Base-by-base conservation (phyloP, 1,140 invertebrate species). In the Hestina assimilis region DNA sequence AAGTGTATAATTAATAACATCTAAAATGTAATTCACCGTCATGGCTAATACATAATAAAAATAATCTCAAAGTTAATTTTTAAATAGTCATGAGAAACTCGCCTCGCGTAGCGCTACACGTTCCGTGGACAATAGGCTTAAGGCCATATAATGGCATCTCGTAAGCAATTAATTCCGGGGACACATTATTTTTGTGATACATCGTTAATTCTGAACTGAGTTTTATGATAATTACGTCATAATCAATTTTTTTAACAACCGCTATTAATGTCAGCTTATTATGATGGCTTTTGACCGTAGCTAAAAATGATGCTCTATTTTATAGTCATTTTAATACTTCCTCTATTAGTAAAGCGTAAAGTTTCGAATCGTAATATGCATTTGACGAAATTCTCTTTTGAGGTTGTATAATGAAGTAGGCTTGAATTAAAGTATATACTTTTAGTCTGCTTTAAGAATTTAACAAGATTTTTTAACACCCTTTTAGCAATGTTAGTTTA, bases 161-260 rank as follows among this genome's bases (percentile, higher is more conserved):
- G n/a, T 40, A 35, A 51, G 47, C 47, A 51, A 51, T 51, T 51
- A 40, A 51, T 51, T 51, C 35, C 20, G 33, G 31, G 47, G 47
- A 51, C 47, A 35, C 33, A 23, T 20, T 33, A 51, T 65, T 42
- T 35, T 53, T 47, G 56, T 59, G 41, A 57, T 62, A 62, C 53
- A 56, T 45, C 53, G 59, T 62, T 62, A 52, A 61, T 55, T 61
- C 41, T 45, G 47, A 23, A 23, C 19, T 15, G 35, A 40, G 31
- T 51, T 51, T 51, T 51, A 51, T 40, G 33, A 51, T 51, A 51
- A 51, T 51, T 40, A 40, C 29, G 29, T 51, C 47, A 51, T 51
- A 38, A 51, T 51, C 35, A 51, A 40, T 26, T 23, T 33, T 31
- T 48, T 48, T 48, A 19, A 48, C 29, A 35, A 14, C 46, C 46